Base-by-base conservation (phyloP, 1,140 invertebrate genomes). In the Zaprionus nigranus region DNA sequence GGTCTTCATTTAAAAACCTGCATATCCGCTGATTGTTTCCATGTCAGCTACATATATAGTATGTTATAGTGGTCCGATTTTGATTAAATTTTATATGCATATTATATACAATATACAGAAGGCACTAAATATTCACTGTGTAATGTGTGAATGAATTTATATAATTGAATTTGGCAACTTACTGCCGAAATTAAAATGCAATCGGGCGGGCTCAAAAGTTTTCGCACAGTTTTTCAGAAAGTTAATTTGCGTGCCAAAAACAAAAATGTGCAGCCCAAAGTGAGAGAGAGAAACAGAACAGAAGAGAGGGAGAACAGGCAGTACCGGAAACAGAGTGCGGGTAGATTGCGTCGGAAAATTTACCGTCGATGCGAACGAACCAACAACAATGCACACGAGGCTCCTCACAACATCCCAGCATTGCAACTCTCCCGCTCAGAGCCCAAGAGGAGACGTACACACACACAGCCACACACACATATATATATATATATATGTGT, bases 311-410 rank as follows among this genome's bases (percentile, higher is more conserved):
- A 9, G 12, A 24, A n/a, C n/a, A n/a, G n/a, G n/a, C 73, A 51
- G 36, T 62, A 59, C 61, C 64, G 65, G 64, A 53, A 20, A 20
- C 59, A 54, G 59, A 63, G 72, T 79, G 69, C 69, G 63, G 59
- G 54, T 70, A 90, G 90, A 90, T 79, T 90, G 79, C 79, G 79
- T 84, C 60, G 80, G 75, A 62, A 82, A 90, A 84, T 90, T 87
- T 81, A 75, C 72, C 76, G 72, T 78, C 75, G 60, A 77, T 75
- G 64, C 78, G 70, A 60, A 67, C 73, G 34, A 77, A 75, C 38
- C 78, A 76, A 65, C 77, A 74, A 79, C 83, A 76, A 72, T 68
- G 72, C 61, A 77, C 58, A 73, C 70, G 61, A 77, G 56, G 53
- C 70, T 63, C 53, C n/a, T 1, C 9, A 51, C 40, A 46, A 46